Base-by-base conservation (phyloP, 2,888 invertebrate genomes). In the Catocala sponsa region DNA sequence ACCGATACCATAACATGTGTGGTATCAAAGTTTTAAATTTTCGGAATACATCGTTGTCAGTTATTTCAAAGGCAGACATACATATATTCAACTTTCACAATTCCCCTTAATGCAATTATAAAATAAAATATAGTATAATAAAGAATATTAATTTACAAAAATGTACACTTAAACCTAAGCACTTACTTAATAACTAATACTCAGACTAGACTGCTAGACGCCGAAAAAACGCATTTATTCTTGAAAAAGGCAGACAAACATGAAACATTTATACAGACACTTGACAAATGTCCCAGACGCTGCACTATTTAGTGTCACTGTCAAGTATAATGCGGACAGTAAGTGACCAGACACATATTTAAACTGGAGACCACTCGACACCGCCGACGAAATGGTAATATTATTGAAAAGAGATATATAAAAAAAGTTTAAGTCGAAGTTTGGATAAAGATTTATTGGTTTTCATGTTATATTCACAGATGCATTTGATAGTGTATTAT, bases 251-350 rank as follows among this genome's bases (percentile, higher is more conserved):
- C 70, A 72, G 72, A 76, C 70, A 64, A 64, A 72, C 78, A 89
- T 89, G 85, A 89, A 88, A 86, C 75, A 90, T 91, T 85, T 76
- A 88, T 88, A 79, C 58, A 53, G 68, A 57, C 80, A 82, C 76
- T 83, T 91, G 91, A 92, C 90, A 91, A 90, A 92, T 90, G 86
- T 72, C 71, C 80, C 80, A 84, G 86, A 86, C 87, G 69, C 70
- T 91, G 91, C 92, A 91, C 85, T 83, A 77, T 78, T 89, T 86
- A 88, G 64, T 84, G 88, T 87, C 88, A 80, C 51, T 80, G 77
- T 85, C 74, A 70, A 63, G 87, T 80, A 88, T 90, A 88, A 87
- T 85, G 63, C 66, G 68, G 65, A 81, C 72, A 81, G 76, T 76
- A 72, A 69, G 59, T 66, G 55, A 55, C 76, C 82, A 81, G 83